Evolutionary conservation across 2,113 vertebrate genomes (phyloP).

Genomic region (Emydocephalus ijimae): DNA sequence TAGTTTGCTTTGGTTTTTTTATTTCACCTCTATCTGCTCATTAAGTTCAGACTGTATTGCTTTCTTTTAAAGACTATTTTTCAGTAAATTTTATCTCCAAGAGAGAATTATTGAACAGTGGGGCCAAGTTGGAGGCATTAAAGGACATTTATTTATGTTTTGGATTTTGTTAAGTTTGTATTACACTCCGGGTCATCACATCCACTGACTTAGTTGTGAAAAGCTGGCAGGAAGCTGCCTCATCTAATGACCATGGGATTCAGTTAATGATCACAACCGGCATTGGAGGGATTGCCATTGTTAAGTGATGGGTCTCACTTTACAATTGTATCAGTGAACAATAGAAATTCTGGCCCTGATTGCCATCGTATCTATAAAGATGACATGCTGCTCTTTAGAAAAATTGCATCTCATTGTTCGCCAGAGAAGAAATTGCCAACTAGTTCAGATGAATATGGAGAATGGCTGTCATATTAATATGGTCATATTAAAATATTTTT

Average conservation of each 20-base stretch:
- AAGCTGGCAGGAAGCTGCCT: background rate
- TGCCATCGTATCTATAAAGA: background rate
- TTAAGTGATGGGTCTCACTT: background rate
- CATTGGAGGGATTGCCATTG: background rate
- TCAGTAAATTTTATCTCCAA: too few relatives aligned
- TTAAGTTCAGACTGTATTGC: too few relatives aligned
- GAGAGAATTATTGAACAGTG: too few relatives aligned
- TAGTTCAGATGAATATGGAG: background rate
- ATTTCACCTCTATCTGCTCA: too few relatives aligned
- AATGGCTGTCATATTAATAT: background rate
- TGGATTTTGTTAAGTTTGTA: too few relatives aligned
- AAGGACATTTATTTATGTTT: too few relatives aligned
- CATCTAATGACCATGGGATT: background rate
- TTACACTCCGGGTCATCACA: too few relatives aligned
- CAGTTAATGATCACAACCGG: background rate
- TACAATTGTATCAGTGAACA: background rate
- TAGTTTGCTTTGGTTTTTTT: too few relatives aligned
- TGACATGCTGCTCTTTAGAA: background rate
- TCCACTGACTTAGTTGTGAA: background rate
- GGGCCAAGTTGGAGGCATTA: too few relatives aligned
- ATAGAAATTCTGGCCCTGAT: background rate
- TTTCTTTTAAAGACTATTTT: too few relatives aligned
- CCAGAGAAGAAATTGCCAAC: background rate
- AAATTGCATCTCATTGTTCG: background rate
- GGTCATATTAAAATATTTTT: background rate